phyloP scores from a whole-genome alignment of 1,140 invertebrate species.

The Eulimnadia texana region DNA sequence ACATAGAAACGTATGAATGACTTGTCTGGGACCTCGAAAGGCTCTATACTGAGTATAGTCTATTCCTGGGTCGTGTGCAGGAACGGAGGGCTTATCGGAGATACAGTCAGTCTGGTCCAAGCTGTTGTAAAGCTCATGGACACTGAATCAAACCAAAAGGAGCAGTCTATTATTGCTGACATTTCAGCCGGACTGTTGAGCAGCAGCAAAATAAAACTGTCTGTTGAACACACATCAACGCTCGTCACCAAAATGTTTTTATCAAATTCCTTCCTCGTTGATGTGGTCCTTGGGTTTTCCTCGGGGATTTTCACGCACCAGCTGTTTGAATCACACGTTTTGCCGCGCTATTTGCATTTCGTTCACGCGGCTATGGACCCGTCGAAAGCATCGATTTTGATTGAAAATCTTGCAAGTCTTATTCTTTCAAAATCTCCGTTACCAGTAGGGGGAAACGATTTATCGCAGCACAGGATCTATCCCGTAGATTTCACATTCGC shows the following conservation, averaged over 20 bases:
- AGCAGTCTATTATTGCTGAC: conserved; percentile 30
- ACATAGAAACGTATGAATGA: neutral
- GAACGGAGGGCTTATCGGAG: conserved; percentile 43
- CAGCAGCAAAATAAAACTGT: conserved; percentile 41
- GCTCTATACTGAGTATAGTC: neutral
- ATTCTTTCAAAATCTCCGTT: conserved; percentile 47
- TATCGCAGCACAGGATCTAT: conserved; percentile 47
- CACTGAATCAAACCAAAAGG: neutral
- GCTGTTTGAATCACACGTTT: conserved; percentile 53
- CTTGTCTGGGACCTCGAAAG: neutral
- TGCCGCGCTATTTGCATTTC: conserved; percentile 48
- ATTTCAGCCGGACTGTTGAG: conserved; percentile 41
- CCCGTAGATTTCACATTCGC: conserved; percentile 33
- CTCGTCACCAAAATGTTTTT: conserved; percentile 35
- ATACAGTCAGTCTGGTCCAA: conserved; percentile 32
- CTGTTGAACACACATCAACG: conserved; percentile 49
- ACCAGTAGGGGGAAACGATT: conserved; percentile 38
- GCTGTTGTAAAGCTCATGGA: neutral
- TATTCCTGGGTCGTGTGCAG: conserved; percentile 35
- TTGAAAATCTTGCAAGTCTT: conserved; percentile 49
- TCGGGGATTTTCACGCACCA: conserved; percentile 45
- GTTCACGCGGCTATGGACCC: conserved; percentile 31
- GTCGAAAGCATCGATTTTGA: conserved; percentile 21
- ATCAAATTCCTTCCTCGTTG: conserved; percentile 8
- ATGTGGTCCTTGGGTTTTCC: conserved; percentile 37